phyloP scores from a whole-genome alignment of 2,888 invertebrate species.

The Ellobium chinense region DNA sequence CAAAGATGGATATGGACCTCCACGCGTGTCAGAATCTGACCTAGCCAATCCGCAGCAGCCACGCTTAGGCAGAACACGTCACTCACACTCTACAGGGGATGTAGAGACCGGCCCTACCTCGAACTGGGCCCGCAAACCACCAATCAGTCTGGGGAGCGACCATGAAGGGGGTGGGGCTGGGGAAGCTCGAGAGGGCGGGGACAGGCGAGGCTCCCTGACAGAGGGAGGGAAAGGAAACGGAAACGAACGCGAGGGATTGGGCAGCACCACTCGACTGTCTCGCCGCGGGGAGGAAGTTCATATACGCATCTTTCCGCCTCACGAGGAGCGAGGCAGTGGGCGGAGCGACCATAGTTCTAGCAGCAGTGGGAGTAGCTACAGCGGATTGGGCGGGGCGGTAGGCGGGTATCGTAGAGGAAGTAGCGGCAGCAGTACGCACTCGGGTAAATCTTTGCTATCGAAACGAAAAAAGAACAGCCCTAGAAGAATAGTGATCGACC shows the following conservation, averaged over 20 bases:
- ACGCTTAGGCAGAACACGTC: neutral
- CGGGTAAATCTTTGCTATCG: neutral
- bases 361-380: neutral
- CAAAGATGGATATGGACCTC: neutral
- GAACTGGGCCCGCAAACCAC: neutral
- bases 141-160: constrained; percentile 37
- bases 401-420: neutral
- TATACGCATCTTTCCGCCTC: neutral
- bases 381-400: neutral
- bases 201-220: constrained; percentile 10
- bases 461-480: constrained; percentile 10
- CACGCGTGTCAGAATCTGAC: neutral
- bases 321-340: neutral
- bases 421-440: neutral
- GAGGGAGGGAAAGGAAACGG: neutral
- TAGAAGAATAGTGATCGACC: neutral
- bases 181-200: constrained; percentile 1
- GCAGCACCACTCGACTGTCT: neutral
- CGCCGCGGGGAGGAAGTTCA: neutral
- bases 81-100: neutral
- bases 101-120: neutral
- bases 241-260: neutral
- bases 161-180: constrained; percentile 22
- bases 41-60: constrained; percentile 4
- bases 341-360: neutral